Evolutionary conservation across 2,797 vertebrate species (phyloP).

Genomic region (Gallinago solitaria): DNA sequence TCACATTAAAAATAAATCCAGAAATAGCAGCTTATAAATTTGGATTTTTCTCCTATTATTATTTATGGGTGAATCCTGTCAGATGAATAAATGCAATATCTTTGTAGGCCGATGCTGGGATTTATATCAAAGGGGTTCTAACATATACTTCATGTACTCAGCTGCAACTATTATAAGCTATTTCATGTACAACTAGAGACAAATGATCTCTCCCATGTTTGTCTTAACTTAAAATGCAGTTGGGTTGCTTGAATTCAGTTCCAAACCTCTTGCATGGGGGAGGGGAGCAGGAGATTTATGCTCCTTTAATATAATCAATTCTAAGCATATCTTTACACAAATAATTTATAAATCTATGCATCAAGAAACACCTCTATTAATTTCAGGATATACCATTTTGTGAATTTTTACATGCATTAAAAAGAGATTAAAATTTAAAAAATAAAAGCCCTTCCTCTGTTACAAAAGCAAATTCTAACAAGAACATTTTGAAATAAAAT

Average conservation of each 20-base stretch:
- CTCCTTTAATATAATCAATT: conserved; percentile 74
- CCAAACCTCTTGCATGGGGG: conserved; percentile 38
- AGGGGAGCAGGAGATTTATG: conserved; percentile 68
- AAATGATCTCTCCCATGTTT: conserved; percentile 76
- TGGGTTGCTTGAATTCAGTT: conserved; percentile 72
- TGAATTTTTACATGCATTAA: conserved; percentile 66
- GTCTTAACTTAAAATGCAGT: conserved; percentile 78
- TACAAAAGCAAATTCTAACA: conserved; percentile 71
- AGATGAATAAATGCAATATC: conserved; percentile 75
- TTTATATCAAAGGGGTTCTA: conserved; percentile 78
- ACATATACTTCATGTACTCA: conserved; percentile 77
- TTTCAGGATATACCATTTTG: conserved; percentile 63
- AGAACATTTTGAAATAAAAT: conserved; percentile 79
- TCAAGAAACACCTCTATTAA: conserved; percentile 74
- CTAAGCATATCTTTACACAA: conserved; percentile 76
- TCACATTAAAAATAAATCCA: conserved; percentile 77
- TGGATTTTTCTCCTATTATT: conserved; percentile 74
- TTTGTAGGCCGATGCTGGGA: conserved; percentile 65
- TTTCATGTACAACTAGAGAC: conserved; percentile 78
- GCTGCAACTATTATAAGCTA: conserved; percentile 73
- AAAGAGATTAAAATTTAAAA: conserved; percentile 13
- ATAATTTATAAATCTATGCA: conserved; percentile 75
- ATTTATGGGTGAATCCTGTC: conserved; percentile 78
- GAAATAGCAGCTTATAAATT: conserved; percentile 78
- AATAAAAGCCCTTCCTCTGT: conserved; percentile 42